These are phyloP conservation scores for Drosophila setosimentum DNA, from an alignment of 2,888 invertebrate species.

Conservation along the genomic window DNA sequence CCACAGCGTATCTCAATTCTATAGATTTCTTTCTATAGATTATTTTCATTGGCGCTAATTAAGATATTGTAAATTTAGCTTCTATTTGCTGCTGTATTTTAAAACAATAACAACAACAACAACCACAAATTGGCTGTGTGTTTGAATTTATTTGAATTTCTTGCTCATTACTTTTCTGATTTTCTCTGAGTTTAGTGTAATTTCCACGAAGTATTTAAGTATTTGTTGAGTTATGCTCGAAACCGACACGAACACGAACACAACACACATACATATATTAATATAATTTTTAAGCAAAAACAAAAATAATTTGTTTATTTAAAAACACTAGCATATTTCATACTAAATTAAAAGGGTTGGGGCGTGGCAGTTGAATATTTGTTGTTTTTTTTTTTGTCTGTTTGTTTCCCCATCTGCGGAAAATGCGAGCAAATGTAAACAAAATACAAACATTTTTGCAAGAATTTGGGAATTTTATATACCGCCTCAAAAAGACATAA, in stretches of 20 bases:
- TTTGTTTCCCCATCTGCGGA: slow-evolving; percentile 17
- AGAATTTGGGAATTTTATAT: slow-evolving; percentile 51
- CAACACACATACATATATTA: background rate
- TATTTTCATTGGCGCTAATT: slow-evolving; percentile 49
- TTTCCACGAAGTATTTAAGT: slow-evolving; percentile 23
- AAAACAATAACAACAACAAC: slow-evolving; percentile 2
- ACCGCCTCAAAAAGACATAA: slow-evolving; percentile 27
- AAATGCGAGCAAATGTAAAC: slow-evolving; percentile 49
- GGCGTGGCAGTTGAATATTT: slow-evolving; percentile 27
- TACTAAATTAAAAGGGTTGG: slow-evolving; percentile 58
- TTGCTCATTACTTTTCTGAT: slow-evolving; percentile 4
- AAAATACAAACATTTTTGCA: slow-evolving; percentile 34
- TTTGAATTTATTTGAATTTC: slow-evolving; percentile 10
- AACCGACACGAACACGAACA: background rate
- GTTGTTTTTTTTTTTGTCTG: background rate
- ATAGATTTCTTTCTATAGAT: slow-evolving; percentile 31
- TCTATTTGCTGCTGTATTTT: slow-evolving; percentile 45
- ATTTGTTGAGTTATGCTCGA: slow-evolving; percentile 11
- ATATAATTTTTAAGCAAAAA: background rate
- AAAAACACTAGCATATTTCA: slow-evolving; percentile 42
- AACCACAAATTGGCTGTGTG: background rate
- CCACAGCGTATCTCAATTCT: slow-evolving; percentile 7
- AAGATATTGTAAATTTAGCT: slow-evolving; percentile 45
- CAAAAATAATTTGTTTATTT: slow-evolving; percentile 45
- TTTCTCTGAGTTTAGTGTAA: slow-evolving; percentile 13